Evolutionary conservation across 2,797 vertebrate species (phyloP), one percentile per base, ranked within the genome.

Genomic region (Lagodon rhomboides): DNA sequence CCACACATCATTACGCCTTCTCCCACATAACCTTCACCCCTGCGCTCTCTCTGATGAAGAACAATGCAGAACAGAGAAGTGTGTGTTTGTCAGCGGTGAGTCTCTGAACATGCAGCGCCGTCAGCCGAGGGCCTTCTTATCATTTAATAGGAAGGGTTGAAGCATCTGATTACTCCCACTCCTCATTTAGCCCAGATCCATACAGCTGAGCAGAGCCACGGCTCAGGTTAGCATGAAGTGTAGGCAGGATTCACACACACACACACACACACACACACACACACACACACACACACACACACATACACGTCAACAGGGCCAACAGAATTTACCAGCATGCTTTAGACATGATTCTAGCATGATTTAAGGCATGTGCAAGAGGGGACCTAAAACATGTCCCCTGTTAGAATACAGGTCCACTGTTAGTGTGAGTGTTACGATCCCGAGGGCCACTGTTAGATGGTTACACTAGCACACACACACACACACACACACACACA

Each of bases 71-170:
- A 54, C 30, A 51, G 64, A 85, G 68, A 74, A 79, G 77, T 61
- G 75, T 66, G 64, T 53, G 50, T 85, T 90, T 87, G 80, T 82
- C 80, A 67, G 38, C 44, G 56, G 74, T 22, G 23, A 55, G 61
- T 79, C 77, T 80, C 74, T 87, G 75, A 79, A 77, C 82, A 87
- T 84, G 81, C 73, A 68, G 68, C 74, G 71, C 79, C 87, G 75
- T 85, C 65, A 77, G 77, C 67, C 76, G 72, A 82, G 76, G 82
- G 80, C 67, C 79, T 66, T 73, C 83, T 90, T 91, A 89, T 93
- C 88, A 91, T 85, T 92, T 90, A 89, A 92, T 87, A 68, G 84
- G 77, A 83, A 83, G 84, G 27, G 68, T 71, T 80, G 84, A 90
- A 79, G 68, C 65, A 85, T 92, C 79, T 82, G 75, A 91, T 92